These are phyloP conservation scores for Rhaphigaster nebulosa DNA, from an alignment of 2,888 invertebrate species.

Conservation along the genomic window DNA sequence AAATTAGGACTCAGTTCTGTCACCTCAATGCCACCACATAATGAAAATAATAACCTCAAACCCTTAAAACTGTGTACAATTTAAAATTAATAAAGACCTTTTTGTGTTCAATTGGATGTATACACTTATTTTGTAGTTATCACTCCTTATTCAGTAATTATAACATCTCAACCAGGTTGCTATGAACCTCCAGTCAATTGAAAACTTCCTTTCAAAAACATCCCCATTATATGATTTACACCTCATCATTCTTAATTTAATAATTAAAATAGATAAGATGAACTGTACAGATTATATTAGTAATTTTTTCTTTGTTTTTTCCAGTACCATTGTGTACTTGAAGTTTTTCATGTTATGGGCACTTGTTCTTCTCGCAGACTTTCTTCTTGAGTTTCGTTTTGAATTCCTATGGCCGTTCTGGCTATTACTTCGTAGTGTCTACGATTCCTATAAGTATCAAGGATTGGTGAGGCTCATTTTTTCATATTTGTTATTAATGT, in stretches of 20 bases:
- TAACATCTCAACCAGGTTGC: neutral
- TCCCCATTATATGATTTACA: neutral
- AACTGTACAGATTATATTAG: neutral
- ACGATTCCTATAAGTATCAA: conserved; percentile 98
- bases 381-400: conserved; percentile 97
- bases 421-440: conserved; percentile 93
- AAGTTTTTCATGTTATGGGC: conserved; percentile 97
- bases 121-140: conserved; percentile 3
- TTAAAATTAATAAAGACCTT: conserved; percentile 1
- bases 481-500: neutral
- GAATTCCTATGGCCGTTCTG: conserved; percentile 99
- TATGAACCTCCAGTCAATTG: neutral
- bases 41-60: conserved; percentile 27
- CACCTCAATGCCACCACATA: neutral
- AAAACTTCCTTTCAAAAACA: neutral
- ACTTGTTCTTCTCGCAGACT: conserved; percentile 93
- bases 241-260: neutral
- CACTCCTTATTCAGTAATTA: neutral
- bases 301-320: conserved; percentile 69
- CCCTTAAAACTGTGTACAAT: neutral
- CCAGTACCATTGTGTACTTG: conserved; percentile 92
- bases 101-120: neutral
- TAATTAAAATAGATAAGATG: neutral
- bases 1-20: neutral
- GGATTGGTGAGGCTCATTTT: conserved; percentile 83